These are phyloP conservation scores for Chelidonichthys spinosus DNA, from an alignment of 2,797 vertebrate genomes.

Conservation along the genomic window DNA sequence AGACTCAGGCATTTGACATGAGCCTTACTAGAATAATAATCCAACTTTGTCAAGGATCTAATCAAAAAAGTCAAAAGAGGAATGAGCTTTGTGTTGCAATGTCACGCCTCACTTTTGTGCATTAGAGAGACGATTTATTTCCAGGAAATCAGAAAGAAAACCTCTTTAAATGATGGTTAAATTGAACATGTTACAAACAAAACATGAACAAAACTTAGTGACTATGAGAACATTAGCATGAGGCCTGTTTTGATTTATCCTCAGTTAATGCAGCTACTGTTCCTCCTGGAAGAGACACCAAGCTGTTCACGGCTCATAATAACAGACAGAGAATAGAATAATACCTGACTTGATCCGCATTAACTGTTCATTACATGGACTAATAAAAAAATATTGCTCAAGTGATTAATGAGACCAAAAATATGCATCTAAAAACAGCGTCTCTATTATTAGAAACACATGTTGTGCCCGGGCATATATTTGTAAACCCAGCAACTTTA, in stretches of 20 bases:
- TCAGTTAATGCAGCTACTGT: not conserved
- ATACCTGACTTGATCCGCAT: not conserved
- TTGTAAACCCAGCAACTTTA: conserved; percentile 11
- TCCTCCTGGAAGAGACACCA: not conserved
- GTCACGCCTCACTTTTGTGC: not conserved
- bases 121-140: conserved; percentile 15
- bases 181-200: conserved; percentile 1
- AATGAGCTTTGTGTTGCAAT: not conserved
- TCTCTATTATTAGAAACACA: conserved; percentile 44
- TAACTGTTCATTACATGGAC: not conserved
- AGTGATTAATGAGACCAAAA: conserved; percentile 7
- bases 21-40: conserved; percentile 19
- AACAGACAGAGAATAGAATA: not conserved
- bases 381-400: not conserved
- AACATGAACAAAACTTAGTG: not conserved
- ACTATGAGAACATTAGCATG: not conserved
- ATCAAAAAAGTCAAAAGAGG: conserved; percentile 20
- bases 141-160: conserved; percentile 24
- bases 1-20: not conserved
- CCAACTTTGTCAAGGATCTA: conserved; percentile 1
- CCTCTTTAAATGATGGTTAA: conserved; percentile 18
- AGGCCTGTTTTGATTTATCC: conserved; percentile 5
- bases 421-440: conserved; percentile 8
- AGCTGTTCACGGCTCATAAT: not conserved
- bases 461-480: conserved; percentile 29